Percentiles rank a stretch among this genome's conserved stretches.
phyloP scores from a whole-genome alignment of 2,797 vertebrate genomes.

The Poeciliopsis gracilis region DNA sequence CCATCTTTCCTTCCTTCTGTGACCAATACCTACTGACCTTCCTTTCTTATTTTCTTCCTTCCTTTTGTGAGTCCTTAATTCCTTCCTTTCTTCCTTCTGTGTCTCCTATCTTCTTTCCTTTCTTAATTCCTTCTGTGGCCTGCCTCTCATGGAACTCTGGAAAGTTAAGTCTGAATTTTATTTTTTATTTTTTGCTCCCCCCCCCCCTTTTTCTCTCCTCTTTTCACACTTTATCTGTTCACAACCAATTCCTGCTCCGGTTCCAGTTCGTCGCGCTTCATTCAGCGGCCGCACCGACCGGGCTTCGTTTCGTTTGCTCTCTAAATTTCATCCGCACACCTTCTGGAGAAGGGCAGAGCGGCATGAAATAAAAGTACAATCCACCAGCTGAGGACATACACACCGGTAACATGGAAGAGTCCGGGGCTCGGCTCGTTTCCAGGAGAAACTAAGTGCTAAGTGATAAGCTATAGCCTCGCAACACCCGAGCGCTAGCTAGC shows the following conservation, averaged over 20 bases:
- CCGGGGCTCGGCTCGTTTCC: slow-evolving; percentile 16
- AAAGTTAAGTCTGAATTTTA: not conserved
- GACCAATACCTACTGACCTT: not conserved
- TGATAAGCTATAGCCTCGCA: slow-evolving; percentile 28
- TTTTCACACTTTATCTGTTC: not conserved
- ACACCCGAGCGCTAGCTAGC: slow-evolving; percentile 14
- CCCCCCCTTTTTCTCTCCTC: not conserved
- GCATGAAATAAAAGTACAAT: slow-evolving; percentile 35
- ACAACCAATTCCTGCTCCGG: slow-evolving; percentile 13
- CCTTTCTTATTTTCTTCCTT: not conserved
- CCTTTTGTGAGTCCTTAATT: not conserved
- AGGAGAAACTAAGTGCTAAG: not conserved
- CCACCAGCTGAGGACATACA: slow-evolving; percentile 28
- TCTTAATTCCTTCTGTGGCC: not conserved
- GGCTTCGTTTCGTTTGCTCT: slow-evolving; percentile 31
- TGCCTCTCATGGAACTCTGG: not conserved
- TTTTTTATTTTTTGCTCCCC: no score
- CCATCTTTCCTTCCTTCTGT: not conserved
- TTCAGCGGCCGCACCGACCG: slow-evolving; percentile 30
- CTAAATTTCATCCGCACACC: slow-evolving; percentile 30
- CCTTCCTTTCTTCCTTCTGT: not conserved
- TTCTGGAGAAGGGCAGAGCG: slow-evolving; percentile 22
- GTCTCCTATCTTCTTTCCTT: no score
- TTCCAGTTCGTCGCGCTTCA: slow-evolving; percentile 32
- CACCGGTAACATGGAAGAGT: slow-evolving; percentile 10